Evolutionary conservation across 2,797 vertebrate species (phyloP), one percentile per base, ranked within the genome.

Genomic region (Austrolebias charrua): DNA sequence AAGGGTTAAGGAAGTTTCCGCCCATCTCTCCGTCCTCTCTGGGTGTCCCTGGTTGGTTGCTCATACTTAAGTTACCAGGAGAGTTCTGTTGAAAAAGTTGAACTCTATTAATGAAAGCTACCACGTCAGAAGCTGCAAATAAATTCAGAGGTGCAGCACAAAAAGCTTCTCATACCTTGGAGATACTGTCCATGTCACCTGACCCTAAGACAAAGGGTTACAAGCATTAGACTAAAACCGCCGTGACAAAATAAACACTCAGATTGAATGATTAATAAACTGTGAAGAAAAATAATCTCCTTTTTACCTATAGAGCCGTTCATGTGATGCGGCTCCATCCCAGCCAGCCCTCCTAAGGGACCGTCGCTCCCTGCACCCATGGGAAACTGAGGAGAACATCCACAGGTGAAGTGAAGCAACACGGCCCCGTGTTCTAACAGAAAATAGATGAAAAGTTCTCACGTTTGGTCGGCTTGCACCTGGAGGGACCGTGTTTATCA

Each of bases 181-280:
- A 96, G 92, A 98, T 96, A 93, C 95, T 97, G 92, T 99, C 96
- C 93, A 99, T 98, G 86, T 98, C 97, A 88, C 95, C 96, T 78
- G 97, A 98, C 73, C 95, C 96, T 99, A 84, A 81, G 35, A 9
- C 2, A 38, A 9, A 38, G 35, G 35, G n/a, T n/a, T n/a, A 38
- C 35, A 38, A 10, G 9, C 35, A 38, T 38, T 2, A 9, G 35
- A 9, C 35, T 38, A 38, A 38, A 38, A 31, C 31, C 6, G 31
- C 31, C 31, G 4, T 31, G 4, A 4, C 31, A 4, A 31, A 31
- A 31, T 31, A 18, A 18, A 18, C 8, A 15, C 19, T 58, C 0
- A 0, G 51, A 69, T 71, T 62, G 11, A 6, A 52, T 16, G 35
- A 33, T 28, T 55, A 29, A 46, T 5, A 49, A 46, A 38, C 52